Conservation (phyloP, 2,888 invertebrate genomes). For the Melinaea menophilus region DNA sequence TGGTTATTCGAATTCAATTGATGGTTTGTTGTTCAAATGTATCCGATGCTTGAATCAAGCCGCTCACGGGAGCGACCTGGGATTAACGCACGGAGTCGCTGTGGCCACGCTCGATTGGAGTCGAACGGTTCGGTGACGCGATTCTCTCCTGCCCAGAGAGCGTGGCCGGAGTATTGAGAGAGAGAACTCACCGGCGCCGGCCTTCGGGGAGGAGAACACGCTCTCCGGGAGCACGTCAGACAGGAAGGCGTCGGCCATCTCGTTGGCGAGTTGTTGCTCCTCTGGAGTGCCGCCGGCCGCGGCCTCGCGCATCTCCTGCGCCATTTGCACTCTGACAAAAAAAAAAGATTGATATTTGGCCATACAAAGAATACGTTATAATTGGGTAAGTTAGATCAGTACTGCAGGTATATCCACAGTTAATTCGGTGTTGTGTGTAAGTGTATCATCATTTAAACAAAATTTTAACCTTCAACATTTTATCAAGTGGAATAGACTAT, state of each 20-base stretch:
- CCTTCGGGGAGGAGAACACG: constrained; percentile 96
- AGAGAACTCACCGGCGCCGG: constrained; percentile 80
- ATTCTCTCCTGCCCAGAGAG: constrained; percentile 76
- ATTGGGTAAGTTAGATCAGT: constrained; percentile 44
- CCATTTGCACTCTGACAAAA: constrained; percentile 90
- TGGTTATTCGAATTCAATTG: neutral
- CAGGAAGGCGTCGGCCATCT: constrained; percentile 98
- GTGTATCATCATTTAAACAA: constrained; percentile 57
- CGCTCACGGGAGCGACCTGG: constrained; percentile 65
- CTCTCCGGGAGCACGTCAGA: constrained; percentile 96
- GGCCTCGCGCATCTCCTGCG: constrained; percentile 98
- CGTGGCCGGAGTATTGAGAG: constrained; percentile 46
- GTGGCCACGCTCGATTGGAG: constrained; percentile 75
- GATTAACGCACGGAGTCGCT: constrained; percentile 72
- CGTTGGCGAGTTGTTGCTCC: constrained; percentile 95
- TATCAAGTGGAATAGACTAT: too few species aligned
- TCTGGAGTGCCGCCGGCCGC: constrained; percentile 89
- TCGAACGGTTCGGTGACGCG: constrained; percentile 53
- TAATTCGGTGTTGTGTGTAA: constrained; percentile 57
- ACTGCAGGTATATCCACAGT: constrained; percentile 71
- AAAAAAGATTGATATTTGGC: neutral
- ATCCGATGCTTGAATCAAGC: constrained; percentile 74
- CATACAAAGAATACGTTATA: neutral
- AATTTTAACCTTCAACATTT: too few species aligned
- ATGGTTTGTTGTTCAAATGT: constrained; percentile 40